A percentile compares a stretch with the other conserved stretches of the same genome.
Evolutionary conservation across 2,113 vertebrate genomes (phyloP).

Genomic region (Scolopax mira): DNA sequence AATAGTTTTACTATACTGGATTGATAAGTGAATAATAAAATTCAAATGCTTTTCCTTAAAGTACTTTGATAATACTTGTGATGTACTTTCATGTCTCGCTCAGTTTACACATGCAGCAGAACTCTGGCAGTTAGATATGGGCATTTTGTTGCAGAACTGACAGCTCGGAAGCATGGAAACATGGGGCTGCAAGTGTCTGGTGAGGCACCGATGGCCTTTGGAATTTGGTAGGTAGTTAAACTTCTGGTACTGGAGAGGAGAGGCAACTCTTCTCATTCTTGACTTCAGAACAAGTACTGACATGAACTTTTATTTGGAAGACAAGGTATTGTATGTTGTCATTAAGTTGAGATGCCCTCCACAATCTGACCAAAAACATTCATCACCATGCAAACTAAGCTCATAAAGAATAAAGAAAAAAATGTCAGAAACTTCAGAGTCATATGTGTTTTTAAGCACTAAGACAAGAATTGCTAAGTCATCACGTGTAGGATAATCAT

Average conservation of each 20-base stretch:
- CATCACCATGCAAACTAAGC: background rate
- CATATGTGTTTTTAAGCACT: background rate
- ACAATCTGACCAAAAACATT: background rate
- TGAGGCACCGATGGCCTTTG: background rate
- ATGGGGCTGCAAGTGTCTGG: background rate
- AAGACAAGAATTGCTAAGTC: background rate
- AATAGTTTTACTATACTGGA: background rate
- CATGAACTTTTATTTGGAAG: background rate
- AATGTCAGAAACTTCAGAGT: background rate
- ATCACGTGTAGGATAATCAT: background rate
- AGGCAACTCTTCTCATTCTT: background rate
- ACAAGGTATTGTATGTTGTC: background rate
- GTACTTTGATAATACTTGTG: background rate
- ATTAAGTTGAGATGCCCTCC: background rate
- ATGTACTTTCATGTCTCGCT: background rate
- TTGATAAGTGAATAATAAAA: background rate
- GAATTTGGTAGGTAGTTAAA: background rate
- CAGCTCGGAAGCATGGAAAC: background rate
- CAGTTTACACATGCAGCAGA: background rate
- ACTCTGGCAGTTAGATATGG: background rate
- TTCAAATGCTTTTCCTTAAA: background rate
- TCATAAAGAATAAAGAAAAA: background rate
- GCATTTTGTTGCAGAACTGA: background rate
- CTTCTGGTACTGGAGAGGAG: background rate
- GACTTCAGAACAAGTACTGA: background rate